A percentile compares a stretch with the other conserved stretches of the same genome.
phyloP scores from a whole-genome alignment of 2,113 vertebrate species.

The Chiloscyllium plagiosum region DNA sequence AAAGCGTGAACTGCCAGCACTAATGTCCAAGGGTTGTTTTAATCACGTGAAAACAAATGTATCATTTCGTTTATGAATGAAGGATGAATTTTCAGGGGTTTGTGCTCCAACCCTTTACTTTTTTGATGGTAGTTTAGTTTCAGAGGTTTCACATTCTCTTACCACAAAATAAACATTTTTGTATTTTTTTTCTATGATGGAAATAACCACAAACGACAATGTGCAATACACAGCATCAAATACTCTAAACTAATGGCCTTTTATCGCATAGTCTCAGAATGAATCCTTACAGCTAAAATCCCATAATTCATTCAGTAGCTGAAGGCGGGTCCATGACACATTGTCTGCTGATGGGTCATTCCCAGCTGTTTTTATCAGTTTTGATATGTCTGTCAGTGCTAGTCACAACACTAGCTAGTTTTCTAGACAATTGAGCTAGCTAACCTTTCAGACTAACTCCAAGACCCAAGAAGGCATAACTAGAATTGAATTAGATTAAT shows the following conservation, averaged over 20 bases:
- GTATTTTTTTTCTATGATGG: neutral
- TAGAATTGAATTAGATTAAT: constrained; percentile 1
- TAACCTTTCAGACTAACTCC: neutral
- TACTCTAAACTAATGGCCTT: neutral
- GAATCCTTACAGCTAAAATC: neutral
- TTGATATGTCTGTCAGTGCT: neutral
- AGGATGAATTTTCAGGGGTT: neutral
- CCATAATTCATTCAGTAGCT: neutral
- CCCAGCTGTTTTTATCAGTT: no score
- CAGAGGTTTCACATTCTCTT: neutral
- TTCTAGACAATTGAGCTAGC: no score
- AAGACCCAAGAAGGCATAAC: neutral
- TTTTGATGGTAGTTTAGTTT: neutral
- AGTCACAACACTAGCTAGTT: no score
- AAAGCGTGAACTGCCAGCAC: neutral
- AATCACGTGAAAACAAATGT: neutral
- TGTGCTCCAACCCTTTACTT: neutral
- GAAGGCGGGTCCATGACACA: neutral
- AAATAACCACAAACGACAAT: neutral
- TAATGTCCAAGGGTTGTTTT: neutral
- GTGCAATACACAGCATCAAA: neutral
- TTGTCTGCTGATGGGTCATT: neutral
- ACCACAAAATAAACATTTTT: neutral
- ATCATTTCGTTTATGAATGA: neutral
- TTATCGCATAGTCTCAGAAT: neutral